Conservation (phyloP, 2,113 vertebrate genomes). For the Platysternon megacephalum region DNA sequence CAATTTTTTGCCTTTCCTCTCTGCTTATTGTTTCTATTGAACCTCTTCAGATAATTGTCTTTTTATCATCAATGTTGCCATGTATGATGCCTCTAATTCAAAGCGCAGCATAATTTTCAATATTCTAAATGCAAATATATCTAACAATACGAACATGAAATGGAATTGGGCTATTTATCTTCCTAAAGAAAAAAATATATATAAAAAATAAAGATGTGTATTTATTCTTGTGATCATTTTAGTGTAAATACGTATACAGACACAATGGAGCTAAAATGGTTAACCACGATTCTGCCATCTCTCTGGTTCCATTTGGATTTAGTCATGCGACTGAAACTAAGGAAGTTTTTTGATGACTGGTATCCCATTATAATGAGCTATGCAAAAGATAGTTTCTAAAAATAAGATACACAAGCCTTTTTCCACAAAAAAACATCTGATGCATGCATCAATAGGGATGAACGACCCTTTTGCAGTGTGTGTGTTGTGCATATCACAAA, state of each 20-base stretch:
- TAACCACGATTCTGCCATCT: background rate
- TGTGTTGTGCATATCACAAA: background rate
- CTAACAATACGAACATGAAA: background rate
- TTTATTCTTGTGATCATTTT: background rate
- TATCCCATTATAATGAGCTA: background rate
- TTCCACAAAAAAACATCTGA: background rate
- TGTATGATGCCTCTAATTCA: background rate
- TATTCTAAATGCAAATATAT: background rate
- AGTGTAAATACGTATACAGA: background rate
- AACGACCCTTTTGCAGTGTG: background rate
- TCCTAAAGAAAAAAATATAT: background rate
- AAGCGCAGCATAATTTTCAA: background rate
- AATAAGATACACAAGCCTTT: background rate
- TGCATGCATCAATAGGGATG: background rate
- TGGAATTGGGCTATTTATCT: background rate
- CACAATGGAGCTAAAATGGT: background rate
- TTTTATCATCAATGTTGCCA: background rate
- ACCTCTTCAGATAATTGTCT: background rate
- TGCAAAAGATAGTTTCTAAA: background rate
- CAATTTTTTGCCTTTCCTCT: background rate
- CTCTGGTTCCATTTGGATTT: background rate
- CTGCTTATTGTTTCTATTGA: background rate
- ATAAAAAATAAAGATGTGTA: background rate
- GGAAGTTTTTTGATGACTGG: background rate
- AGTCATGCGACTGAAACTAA: background rate